phyloP scores from a whole-genome alignment of 2,888 invertebrate species.

The Ophion ventricosus region DNA sequence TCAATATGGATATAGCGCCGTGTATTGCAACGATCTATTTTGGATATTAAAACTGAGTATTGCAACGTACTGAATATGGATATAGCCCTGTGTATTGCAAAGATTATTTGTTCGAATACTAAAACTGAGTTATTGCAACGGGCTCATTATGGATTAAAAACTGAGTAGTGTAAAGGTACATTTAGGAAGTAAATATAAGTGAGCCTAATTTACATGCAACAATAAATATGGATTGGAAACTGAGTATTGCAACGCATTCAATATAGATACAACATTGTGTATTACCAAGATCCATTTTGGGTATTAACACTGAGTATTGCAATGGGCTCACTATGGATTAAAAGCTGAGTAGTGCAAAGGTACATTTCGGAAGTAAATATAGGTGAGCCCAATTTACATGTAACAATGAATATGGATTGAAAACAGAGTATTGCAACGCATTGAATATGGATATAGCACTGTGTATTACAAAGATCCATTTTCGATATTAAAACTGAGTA shows the following conservation, averaged over 20 bases:
- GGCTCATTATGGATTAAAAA: background rate
- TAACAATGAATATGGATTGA: background rate
- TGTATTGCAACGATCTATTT: background rate
- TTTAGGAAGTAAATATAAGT: conserved; percentile 8
- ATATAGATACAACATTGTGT: conserved; percentile 23
- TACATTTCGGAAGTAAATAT: too few species aligned
- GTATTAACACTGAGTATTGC: too few species aligned
- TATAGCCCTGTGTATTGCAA: too few species aligned
- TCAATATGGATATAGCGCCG: too few species aligned
- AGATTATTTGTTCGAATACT: too few species aligned
- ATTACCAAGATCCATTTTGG: background rate
- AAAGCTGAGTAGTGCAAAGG: too few species aligned
- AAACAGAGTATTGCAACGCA: background rate
- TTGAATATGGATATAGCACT: background rate
- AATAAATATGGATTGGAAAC: background rate
- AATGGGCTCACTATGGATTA: too few species aligned
- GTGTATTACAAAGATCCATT: background rate
- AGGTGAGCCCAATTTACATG: background rate
- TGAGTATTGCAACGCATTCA: background rate
- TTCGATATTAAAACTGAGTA: too few species aligned
- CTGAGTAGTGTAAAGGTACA: conserved; percentile 10
- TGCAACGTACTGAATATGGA: too few species aligned
- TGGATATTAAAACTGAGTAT: too few species aligned
- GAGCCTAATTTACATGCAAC: background rate
- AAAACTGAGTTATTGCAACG: conserved; percentile 19